phyloP scores from a whole-genome alignment of 2,888 invertebrate species.

The Chrysina gloriosa region DNA sequence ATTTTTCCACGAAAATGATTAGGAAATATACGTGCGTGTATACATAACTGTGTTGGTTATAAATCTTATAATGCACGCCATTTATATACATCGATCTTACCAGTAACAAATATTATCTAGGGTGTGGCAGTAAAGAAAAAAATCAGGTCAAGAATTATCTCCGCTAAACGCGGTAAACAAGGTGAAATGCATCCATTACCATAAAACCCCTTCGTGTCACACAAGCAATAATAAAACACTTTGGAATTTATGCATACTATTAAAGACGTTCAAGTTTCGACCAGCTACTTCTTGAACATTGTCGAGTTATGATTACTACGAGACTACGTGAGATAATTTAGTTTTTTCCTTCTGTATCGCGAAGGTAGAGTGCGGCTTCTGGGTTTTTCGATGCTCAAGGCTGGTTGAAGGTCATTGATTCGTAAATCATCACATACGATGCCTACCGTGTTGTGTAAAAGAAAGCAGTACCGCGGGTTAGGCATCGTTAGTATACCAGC shows the following conservation, averaged over 20 bases:
- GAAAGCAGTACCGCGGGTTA: too few species aligned
- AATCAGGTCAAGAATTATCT: conserved; percentile 21
- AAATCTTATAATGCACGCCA: too few species aligned
- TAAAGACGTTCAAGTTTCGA: background rate
- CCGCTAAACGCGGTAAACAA: background rate
- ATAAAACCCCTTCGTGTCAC: too few species aligned
- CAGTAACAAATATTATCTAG: too few species aligned
- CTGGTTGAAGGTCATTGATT: conserved; percentile 35
- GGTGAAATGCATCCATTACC: background rate
- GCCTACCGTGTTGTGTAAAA: too few species aligned
- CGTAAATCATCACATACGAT: conserved; percentile 26
- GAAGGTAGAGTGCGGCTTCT: background rate
- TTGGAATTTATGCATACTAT: background rate
- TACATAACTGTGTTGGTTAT: too few species aligned
- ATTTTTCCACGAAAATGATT: too few species aligned
- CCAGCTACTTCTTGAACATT: background rate
- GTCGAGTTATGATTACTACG: background rate
- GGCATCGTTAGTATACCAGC: conserved; percentile 1
- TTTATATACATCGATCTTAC: too few species aligned
- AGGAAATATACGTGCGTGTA: too few species aligned
- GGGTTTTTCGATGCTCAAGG: conserved; percentile 26
- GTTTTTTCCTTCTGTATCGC: background rate
- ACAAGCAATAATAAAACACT: background rate
- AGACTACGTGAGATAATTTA: background rate
- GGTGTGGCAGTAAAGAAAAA: conserved; percentile 14